Percentiles rank a stretch among this genome's conserved stretches.
Conservation (phyloP, 2,888 invertebrate genomes). For the Eupithecia tripunctaria region DNA sequence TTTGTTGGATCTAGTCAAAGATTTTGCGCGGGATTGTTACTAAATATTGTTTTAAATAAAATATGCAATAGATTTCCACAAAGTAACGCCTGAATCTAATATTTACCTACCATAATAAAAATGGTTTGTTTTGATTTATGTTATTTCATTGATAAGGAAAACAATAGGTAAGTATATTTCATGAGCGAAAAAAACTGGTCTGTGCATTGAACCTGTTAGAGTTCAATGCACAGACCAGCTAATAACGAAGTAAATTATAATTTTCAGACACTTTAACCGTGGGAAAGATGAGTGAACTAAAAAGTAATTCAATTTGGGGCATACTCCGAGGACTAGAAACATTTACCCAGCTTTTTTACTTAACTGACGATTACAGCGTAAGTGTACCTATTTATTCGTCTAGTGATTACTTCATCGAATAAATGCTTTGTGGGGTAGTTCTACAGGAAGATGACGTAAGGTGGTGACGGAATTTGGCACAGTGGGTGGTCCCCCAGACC, state of each 20-base stretch:
- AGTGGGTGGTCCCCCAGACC: neutral
- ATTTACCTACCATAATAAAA: too few species aligned
- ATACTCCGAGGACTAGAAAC: slow-evolving; percentile 93
- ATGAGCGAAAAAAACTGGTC: too few species aligned
- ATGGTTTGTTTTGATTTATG: too few species aligned
- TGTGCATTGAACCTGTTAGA: too few species aligned
- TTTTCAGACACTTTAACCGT: slow-evolving; percentile 57
- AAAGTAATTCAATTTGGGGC: slow-evolving; percentile 88
- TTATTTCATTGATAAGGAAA: too few species aligned
- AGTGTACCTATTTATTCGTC: slow-evolving; percentile 21
- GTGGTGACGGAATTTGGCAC: neutral
- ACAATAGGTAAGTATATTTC: too few species aligned
- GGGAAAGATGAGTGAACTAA: slow-evolving; percentile 43
- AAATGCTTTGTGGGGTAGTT: neutral
- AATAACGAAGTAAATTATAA: neutral
- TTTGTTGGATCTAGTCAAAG: too few species aligned
- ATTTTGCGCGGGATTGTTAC: too few species aligned
- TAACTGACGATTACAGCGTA: slow-evolving; percentile 55
- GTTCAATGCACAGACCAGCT: neutral
- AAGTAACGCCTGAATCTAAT: too few species aligned
- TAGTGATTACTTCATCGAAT: neutral
- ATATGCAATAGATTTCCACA: too few species aligned
- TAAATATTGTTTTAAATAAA: too few species aligned
- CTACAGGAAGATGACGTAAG: neutral
- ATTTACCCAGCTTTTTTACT: slow-evolving; percentile 89